phyloP scores from a whole-genome alignment of 1,140 invertebrate species.

The Drosophila varians region DNA sequence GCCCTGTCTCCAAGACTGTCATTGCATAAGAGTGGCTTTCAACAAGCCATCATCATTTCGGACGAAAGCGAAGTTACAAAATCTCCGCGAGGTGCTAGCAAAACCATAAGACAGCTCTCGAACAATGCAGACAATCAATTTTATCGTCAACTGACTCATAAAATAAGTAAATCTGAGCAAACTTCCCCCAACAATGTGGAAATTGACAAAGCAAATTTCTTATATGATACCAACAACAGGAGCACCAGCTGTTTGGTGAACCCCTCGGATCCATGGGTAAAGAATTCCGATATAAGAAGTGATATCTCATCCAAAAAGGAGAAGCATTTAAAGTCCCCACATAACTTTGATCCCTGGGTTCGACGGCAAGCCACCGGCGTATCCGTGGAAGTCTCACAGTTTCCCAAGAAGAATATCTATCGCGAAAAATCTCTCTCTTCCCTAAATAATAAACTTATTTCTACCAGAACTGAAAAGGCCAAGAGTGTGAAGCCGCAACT shows the following conservation, averaged over 20 bases:
- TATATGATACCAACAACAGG: slow-evolving; percentile 64
- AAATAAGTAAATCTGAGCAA: slow-evolving; percentile 74
- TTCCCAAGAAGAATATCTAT: slow-evolving; percentile 27
- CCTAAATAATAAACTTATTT: slow-evolving; percentile 21
- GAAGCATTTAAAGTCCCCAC: slow-evolving; percentile 21
- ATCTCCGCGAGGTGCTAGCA: slow-evolving; percentile 7
- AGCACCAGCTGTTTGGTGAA: slow-evolving; percentile 74
- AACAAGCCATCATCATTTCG: slow-evolving; percentile 41
- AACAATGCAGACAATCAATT: slow-evolving; percentile 55
- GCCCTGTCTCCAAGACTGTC: slow-evolving; percentile 24
- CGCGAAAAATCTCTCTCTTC: slow-evolving; percentile 43
- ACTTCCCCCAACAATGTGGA: slow-evolving; percentile 80
- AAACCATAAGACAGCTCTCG: slow-evolving; percentile 9
- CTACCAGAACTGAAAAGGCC: slow-evolving; percentile 28
- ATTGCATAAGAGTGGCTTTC: slow-evolving; percentile 32
- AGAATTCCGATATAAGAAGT: slow-evolving; percentile 55
- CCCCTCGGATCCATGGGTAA: slow-evolving; percentile 82
- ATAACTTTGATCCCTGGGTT: slow-evolving; percentile 63
- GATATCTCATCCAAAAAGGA: slow-evolving; percentile 5
- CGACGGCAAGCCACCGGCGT: slow-evolving; percentile 44
- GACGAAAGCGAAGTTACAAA: slow-evolving; percentile 38
- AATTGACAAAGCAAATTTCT: slow-evolving; percentile 51
- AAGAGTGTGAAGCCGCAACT: slow-evolving; percentile 38
- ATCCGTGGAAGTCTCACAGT: slow-evolving; percentile 2
- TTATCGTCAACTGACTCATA: slow-evolving; percentile 37